These are phyloP conservation scores for Oophaga pumilio DNA, from an alignment of 2,113 vertebrate genomes.

Conservation along the genomic window DNA sequence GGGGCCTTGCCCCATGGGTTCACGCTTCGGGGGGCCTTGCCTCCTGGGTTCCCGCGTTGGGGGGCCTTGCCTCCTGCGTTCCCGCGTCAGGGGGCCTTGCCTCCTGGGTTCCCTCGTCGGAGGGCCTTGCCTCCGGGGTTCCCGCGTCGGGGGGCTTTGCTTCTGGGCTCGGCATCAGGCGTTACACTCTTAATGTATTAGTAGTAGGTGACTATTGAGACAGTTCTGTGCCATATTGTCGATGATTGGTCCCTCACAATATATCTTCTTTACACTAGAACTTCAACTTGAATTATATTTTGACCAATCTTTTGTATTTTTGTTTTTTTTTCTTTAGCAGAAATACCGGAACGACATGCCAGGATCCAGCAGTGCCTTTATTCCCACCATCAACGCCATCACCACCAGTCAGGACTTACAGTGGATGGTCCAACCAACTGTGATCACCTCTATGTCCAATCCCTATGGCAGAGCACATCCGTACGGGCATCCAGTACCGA, in stretches of 20 bases:
- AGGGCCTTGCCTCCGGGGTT: too few relatives aligned
- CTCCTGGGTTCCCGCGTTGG: too few relatives aligned
- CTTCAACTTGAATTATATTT: not conserved
- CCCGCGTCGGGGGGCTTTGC: too few relatives aligned
- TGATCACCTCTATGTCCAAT: constrained; percentile 99
- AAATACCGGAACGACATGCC: constrained; percentile 99
- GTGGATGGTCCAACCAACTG: constrained; percentile 99
- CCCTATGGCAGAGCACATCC: constrained; percentile 92
- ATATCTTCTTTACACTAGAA: not conserved
- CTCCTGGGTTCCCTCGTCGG: too few relatives aligned
- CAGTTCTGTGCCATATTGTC: not conserved
- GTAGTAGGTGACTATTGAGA: too few relatives aligned
- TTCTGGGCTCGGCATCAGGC: too few relatives aligned
- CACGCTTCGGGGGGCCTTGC: too few relatives aligned
- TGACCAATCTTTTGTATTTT: constrained; percentile 23
- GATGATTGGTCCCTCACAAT: not conserved
- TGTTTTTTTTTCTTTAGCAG: constrained; percentile 67
- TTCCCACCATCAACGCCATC: constrained; percentile 98
- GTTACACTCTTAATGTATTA: too few relatives aligned
- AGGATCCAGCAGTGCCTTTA: constrained; percentile 97
- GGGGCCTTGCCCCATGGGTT: too few relatives aligned
- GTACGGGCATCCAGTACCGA: constrained; percentile 86
- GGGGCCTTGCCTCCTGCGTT: too few relatives aligned
- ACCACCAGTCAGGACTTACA: constrained; percentile 99
- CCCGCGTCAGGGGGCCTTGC: too few relatives aligned